Evolutionary conservation across 2,888 invertebrate genomes (phyloP).

Genomic region (Noctua fimbriata): DNA sequence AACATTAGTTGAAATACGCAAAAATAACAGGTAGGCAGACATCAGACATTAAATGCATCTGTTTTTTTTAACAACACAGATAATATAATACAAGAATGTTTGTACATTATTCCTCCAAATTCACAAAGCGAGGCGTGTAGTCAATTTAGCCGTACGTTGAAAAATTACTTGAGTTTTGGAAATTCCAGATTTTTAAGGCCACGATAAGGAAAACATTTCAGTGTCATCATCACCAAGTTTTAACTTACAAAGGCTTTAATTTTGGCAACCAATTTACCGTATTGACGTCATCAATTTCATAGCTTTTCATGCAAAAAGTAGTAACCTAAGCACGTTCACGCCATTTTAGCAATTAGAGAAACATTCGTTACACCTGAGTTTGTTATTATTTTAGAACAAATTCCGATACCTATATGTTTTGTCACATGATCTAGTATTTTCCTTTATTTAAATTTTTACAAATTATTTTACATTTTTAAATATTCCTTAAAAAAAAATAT

Average conservation of each 20-base stretch:
- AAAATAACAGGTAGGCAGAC: too few species aligned
- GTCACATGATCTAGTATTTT: background rate
- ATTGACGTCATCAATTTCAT: conserved; percentile 4
- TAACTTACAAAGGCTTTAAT: conserved; percentile 15
- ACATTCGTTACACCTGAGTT: background rate
- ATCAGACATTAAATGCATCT: too few species aligned
- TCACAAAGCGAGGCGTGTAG: background rate
- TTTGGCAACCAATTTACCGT: conserved; percentile 5
- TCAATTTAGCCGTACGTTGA: background rate
- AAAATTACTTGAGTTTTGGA: background rate
- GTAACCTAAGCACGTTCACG: background rate
- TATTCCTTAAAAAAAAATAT: too few species aligned
- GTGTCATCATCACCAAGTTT: conserved; percentile 2
- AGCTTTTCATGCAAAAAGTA: background rate
- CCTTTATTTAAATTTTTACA: too few species aligned
- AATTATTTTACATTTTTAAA: too few species aligned
- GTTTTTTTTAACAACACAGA: background rate
- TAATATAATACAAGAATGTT: background rate
- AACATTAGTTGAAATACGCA: too few species aligned
- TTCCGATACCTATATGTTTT: background rate
- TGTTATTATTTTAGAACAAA: conserved; percentile 4
- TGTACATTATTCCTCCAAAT: background rate
- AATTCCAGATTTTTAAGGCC: conserved; percentile 12
- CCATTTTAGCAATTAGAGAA: conserved; percentile 15
- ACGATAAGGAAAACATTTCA: conserved; percentile 11